A percentile compares a stretch with the other conserved stretches of the same genome.
Evolutionary conservation across 2,113 vertebrate genomes (phyloP).

Genomic region (Phalacrocorax carbo): DNA sequence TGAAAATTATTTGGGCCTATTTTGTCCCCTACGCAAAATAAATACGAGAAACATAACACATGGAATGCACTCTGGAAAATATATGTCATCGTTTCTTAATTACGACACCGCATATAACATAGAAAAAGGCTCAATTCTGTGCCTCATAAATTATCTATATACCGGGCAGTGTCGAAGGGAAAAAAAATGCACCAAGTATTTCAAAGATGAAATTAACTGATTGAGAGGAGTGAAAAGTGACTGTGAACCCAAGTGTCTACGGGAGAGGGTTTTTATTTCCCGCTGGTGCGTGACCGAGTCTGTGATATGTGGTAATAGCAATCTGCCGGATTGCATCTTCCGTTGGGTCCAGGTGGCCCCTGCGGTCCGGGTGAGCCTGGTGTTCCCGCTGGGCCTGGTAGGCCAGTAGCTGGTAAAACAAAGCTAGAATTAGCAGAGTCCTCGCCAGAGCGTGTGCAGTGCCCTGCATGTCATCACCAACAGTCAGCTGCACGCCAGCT

Average conservation of each 20-base stretch:
- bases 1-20: conserved; percentile 22
- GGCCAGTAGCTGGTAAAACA: conserved; percentile 77
- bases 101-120: conserved; percentile 24
- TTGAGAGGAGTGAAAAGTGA: conserved; percentile 1
- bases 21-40: conserved; percentile 58
- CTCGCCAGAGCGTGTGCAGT: fast-evolving
- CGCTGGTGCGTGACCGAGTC: conserved; percentile 46
- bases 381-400: conserved; percentile 70
- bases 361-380: conserved; percentile 77
- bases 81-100: neutral
- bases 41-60: conserved; percentile 50
- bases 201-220: conserved; percentile 33
- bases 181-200: conserved; percentile 33
- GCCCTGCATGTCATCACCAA: fast-evolving
- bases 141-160: conserved; percentile 13
- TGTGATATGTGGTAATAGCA: conserved; percentile 78
- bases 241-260: neutral
- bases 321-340: conserved; percentile 86
- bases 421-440: conserved; percentile 37
- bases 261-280: conserved; percentile 52
- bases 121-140: conserved; percentile 26
- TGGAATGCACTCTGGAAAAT: conserved; percentile 72
- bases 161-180: neutral
- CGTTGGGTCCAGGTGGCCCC: conserved; percentile 82
- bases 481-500: neutral